Base-by-base conservation (phyloP, 2,113 vertebrate species). In the Cryptomyrus ogoouensis region DNA sequence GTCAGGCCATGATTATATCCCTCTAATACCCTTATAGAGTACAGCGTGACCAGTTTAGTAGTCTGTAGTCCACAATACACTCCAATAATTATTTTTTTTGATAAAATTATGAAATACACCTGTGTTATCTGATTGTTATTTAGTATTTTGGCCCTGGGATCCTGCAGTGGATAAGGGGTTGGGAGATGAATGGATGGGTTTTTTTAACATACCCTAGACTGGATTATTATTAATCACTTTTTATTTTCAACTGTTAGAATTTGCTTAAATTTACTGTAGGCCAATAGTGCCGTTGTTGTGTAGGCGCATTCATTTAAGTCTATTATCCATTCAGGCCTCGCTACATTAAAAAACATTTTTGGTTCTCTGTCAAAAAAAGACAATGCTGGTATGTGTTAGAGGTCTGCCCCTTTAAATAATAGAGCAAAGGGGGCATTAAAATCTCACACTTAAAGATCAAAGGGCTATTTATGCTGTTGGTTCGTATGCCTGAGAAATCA, bases 401-500 rank as follows among this genome's bases (percentile, higher is more conserved):
- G 92, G 89, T 91, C 91, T 80, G 74, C 5, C 74, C 74, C 31
- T 80, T 80, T 95, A 94, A 95, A 94, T 96, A 93, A 94, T 92
- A 90, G 93, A 62, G 91, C 93, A 93, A n/a, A 87, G 93, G 90
- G 93, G 90, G 84, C 91, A 85, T 89, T 90, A 90, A 92, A 93
- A 87, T 93, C 89, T 86, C 89, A 86, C 56, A 53, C 90, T 90
- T 88, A 70, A 62, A 74, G 93, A 93, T 93, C 92, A 93, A 95
- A 95, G 91, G 89, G 89, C 87, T 88, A 88, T 95, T 93, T 94
- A 93, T 90, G 90, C 90, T 92, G 91, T 89, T 94, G 90, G 93
- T 93, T 91, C 92, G 49, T 21, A 94, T 92, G 94, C 91, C 94
- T 93, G 93, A 93, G 95, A 94, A 35, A 93, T 90, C 89, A 93